Conservation (phyloP, 2,888 invertebrate species). For the Apamea crenata region DNA sequence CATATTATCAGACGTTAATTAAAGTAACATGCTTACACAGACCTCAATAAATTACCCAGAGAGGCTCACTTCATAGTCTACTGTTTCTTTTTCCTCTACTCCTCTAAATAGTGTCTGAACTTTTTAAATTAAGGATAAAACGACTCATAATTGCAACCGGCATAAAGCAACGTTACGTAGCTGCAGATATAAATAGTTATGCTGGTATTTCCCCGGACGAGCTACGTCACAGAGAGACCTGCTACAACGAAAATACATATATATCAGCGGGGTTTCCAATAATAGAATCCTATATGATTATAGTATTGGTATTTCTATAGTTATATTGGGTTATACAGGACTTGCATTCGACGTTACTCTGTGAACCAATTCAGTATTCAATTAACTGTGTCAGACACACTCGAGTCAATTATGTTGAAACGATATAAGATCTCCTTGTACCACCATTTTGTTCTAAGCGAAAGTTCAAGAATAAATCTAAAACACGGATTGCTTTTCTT, state of each 20-base stretch:
- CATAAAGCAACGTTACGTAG: not conserved
- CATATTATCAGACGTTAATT: not conserved
- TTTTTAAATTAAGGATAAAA: not conserved
- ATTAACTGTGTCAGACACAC: slow-evolving; percentile 3
- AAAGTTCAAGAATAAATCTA: slow-evolving; percentile 40
- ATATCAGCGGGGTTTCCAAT: not conserved
- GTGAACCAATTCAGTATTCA: not conserved
- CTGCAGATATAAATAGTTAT: not conserved
- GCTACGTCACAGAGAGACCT: not conserved
- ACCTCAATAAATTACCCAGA: not conserved
- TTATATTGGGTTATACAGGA: not conserved
- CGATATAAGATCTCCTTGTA: not conserved
- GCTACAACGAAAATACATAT: not conserved
- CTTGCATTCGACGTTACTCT: not conserved
- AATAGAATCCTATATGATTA: not conserved
- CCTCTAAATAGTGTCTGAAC: not conserved
- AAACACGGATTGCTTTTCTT: slow-evolving; percentile 41
- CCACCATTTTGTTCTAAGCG: slow-evolving; percentile 8
- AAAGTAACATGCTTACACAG: not conserved
- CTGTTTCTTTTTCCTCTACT: not conserved
- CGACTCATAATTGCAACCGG: not conserved
- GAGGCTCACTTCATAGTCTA: not conserved
- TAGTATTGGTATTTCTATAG: not conserved
- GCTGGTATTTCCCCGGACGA: not conserved
- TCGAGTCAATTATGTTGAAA: not conserved